A percentile compares a stretch with the other conserved stretches of the same genome.
phyloP scores from a whole-genome alignment of 2,888 invertebrate genomes.

The Copidosoma aretas region DNA sequence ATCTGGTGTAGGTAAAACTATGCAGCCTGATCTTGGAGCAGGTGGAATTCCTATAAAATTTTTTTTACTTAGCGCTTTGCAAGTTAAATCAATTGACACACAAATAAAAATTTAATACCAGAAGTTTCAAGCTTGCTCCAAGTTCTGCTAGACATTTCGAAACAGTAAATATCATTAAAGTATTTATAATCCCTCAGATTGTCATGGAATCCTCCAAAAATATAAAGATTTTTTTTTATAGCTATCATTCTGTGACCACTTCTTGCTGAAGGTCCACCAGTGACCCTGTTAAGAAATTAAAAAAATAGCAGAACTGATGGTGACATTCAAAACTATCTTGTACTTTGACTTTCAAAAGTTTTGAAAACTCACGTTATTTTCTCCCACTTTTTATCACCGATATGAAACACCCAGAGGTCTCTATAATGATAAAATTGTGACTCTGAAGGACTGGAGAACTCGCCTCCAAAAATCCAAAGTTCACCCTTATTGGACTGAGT shows the following conservation, averaged over 20 bases:
- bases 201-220: constrained; percentile 94
- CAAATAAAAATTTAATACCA: constrained; percentile 52
- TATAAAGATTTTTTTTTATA: constrained; percentile 77
- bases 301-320: background rate
- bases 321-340: background rate
- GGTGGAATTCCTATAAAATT: constrained; percentile 69
- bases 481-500: constrained; percentile 78
- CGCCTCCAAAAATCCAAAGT: constrained; percentile 87
- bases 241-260: constrained; percentile 90
- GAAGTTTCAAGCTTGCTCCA: constrained; percentile 76
- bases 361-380: constrained; percentile 67
- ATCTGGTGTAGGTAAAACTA: constrained; percentile 71
- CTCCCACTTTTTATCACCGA: constrained; percentile 82
- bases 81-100: constrained; percentile 6
- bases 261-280: constrained; percentile 81
- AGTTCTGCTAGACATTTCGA: constrained; percentile 78
- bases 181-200: constrained; percentile 86
- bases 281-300: constrained; percentile 58
- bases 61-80: background rate
- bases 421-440: constrained; percentile 92
- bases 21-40: constrained; percentile 81
- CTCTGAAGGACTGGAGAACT: constrained; percentile 88
- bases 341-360: background rate
- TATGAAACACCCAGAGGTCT: constrained; percentile 87
- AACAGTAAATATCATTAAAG: constrained; percentile 84